phyloP scores from a whole-genome alignment of 2,113 vertebrate species.

The Bujurquina vittata region DNA sequence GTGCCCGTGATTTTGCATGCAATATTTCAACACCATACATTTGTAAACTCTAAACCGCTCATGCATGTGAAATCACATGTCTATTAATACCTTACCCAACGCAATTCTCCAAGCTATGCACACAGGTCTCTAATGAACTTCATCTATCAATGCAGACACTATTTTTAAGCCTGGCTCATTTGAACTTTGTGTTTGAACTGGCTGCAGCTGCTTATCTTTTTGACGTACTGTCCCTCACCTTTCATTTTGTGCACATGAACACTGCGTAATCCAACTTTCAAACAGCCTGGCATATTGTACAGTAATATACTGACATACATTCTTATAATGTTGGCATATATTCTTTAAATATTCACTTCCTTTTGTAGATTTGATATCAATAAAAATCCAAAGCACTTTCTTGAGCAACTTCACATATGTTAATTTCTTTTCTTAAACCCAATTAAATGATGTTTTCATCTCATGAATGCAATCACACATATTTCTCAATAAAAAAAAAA shows the following conservation, averaged over 20 bases:
- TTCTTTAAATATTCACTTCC: not conserved
- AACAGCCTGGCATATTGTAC: not conserved
- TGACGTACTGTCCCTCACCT: not conserved
- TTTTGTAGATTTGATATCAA: not conserved
- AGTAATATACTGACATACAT: not conserved
- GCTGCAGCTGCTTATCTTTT: not conserved
- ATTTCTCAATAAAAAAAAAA: not conserved
- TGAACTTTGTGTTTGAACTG: not conserved
- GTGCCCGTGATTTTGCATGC: not conserved
- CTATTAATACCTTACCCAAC: not conserved
- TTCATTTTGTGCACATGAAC: not conserved
- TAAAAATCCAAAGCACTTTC: not conserved
- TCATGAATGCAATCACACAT: not conserved
- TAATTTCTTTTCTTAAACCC: not conserved
- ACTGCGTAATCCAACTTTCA: not conserved
- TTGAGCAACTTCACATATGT: not conserved
- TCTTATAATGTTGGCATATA: not conserved
- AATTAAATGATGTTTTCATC: not conserved
- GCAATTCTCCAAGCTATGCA: not conserved
- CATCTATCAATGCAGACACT: not conserved
- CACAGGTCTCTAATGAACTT: slow-evolving; percentile 1
- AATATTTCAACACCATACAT: not conserved
- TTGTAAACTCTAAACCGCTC: not conserved
- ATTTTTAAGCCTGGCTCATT: not conserved
- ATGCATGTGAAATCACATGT: not conserved